Percentiles rank a stretch among this genome's conserved stretches.
Evolutionary conservation across 53 echinoderm and acorn worm species (phyloP).

Genomic region (Arbacia lixula): DNA sequence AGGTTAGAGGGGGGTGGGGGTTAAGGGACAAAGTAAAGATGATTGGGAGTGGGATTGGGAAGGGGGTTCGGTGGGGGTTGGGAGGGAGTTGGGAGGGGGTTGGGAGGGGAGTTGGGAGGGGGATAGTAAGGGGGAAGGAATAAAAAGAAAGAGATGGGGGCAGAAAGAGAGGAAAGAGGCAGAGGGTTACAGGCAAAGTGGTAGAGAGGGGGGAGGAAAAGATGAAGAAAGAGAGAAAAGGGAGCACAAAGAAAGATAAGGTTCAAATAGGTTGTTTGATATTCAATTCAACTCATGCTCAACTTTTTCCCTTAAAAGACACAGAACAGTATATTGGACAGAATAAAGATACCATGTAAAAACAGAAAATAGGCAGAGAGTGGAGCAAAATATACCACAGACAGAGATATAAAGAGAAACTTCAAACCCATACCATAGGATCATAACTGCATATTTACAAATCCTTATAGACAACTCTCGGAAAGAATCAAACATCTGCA

Average conservation of each 20-base stretch:
- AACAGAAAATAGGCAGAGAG: too few species aligned
- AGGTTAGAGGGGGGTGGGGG: not conserved
- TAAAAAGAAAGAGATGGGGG: not conserved
- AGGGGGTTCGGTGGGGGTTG: not conserved
- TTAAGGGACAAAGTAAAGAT: not conserved
- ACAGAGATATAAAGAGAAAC: too few species aligned
- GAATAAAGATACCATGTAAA: too few species aligned
- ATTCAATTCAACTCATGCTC: too few species aligned
- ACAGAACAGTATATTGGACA: too few species aligned
- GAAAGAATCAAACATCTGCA: too few species aligned
- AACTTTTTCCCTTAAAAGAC: too few species aligned
- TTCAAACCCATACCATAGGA: too few species aligned
- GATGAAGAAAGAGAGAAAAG: not conserved
- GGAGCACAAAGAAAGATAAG: conserved; percentile 1
- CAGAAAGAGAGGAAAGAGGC: not conserved
- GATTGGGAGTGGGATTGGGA: not conserved
- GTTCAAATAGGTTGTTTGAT: too few species aligned
- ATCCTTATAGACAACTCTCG: too few species aligned
- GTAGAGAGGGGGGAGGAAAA: not conserved
- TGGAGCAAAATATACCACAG: too few species aligned
- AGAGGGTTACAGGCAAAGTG: not conserved
- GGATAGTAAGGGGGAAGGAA: not conserved
- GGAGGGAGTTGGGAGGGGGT: not conserved
- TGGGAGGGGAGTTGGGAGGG: not conserved
- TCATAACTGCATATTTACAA: too few species aligned